Evolutionary conservation across 2,888 invertebrate species (phyloP), one percentile per base, ranked within the genome.

Genomic region (Drosophila formosana): DNA sequence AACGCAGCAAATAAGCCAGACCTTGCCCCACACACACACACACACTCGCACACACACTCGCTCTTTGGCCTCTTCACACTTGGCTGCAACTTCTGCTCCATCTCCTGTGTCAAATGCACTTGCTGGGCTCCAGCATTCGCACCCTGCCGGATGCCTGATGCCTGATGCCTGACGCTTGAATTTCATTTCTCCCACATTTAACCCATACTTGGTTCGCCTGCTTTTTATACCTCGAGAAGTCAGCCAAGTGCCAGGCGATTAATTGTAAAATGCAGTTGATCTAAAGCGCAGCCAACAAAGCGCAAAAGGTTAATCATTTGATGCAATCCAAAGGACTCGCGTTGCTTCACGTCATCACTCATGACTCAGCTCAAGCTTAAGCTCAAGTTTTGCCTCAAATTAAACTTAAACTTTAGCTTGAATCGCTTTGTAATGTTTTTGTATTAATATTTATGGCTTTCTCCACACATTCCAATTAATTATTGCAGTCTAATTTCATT

Each of bases 161-260:
- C 18, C 18, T 18, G 18, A 18, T 18, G 18, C 18, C 26, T 13
- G 39, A 63, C 58, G 46, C 60, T 51, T 37, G 60, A 63, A 41
- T 28, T 18, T 7, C 18, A 55, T 45, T 43, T 64, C 62, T 18
- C 60, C 46, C 45, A 13, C 50, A 46, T 25, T 32, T 26, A 25
- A 32, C 23, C 56, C 75, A 9, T 78, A 88, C 51, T 34, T 34
- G 11, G 3, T 4, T 80, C 63, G 75, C 46, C 75, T 65, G 82
- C 43, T 50, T 68, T 83, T 83, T 71, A 83, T 88, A 68, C 30
- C 34, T 45, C 45, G 25, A 70, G 43, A 26, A 79, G 65, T 70
- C 75, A 88, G 50, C 66, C 84, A 72, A 83, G 89, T 83, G 87
- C 61, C 82, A 88, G 78, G 49, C 87, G 78, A 88, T 83, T 83